phyloP scores from a whole-genome alignment of 2,113 vertebrate species.

The Hemiprocne comata region DNA sequence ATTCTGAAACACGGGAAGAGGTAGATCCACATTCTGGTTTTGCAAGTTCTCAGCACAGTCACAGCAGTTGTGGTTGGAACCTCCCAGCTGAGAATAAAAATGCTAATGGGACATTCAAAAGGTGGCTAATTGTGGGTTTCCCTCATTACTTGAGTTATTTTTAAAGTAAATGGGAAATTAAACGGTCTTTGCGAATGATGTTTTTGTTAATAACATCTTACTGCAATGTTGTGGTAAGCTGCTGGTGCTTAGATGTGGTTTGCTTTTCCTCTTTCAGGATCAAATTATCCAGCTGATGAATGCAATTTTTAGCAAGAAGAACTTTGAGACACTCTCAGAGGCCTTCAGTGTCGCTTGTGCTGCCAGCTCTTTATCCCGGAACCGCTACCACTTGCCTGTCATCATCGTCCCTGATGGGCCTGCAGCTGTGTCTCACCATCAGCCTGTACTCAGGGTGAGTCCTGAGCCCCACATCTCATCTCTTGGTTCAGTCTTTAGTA shows the following conservation, averaged over 20 bases:
- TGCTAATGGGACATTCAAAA: background rate
- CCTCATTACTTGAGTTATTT: background rate
- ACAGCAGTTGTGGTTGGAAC: background rate
- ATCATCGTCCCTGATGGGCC: constrained; percentile 84
- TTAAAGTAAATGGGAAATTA: constrained; percentile 6
- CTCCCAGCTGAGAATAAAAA: background rate
- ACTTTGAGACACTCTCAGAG: constrained; percentile 89
- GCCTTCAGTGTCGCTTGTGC: constrained; percentile 92
- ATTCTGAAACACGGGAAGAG: background rate
- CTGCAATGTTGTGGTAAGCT: background rate
- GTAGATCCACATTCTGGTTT: background rate
- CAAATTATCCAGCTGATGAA: constrained; percentile 96
- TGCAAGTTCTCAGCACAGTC: background rate
- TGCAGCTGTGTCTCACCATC: constrained; percentile 88
- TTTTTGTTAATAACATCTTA: background rate
- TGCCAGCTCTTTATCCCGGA: constrained; percentile 84
- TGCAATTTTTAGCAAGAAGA: constrained; percentile 95
- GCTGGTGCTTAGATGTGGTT: background rate
- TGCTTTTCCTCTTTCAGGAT: constrained; percentile 78
- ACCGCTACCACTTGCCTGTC: constrained; percentile 91
- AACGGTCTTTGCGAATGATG: background rate
- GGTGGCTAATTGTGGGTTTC: background rate
- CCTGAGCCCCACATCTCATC: background rate
- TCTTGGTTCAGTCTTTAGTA: background rate
- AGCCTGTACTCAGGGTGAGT: constrained; percentile 86